These are phyloP conservation scores for Propithecus perrieri DNA, from an alignment of 2,797 vertebrate genomes.

Conservation along the genomic window DNA sequence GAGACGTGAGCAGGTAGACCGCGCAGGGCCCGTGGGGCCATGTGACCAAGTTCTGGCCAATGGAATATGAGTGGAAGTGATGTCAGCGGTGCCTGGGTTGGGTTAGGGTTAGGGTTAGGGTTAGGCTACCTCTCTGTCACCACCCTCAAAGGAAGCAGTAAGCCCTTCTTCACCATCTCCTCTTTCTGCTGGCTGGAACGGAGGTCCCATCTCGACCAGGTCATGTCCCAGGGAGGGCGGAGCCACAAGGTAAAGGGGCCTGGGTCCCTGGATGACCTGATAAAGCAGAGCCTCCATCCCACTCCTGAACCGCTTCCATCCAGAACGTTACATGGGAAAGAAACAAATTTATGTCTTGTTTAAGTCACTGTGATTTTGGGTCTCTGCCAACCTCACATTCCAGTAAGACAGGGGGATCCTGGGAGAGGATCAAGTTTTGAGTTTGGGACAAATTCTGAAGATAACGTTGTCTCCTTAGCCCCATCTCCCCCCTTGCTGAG, in stretches of 20 bases:
- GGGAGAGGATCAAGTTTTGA: background rate
- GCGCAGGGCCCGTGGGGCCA: background rate
- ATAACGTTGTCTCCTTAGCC: background rate
- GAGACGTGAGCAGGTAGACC: background rate
- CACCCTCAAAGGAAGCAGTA: background rate
- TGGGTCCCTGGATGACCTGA: background rate
- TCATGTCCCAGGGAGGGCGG: background rate
- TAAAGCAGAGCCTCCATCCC: too few species aligned
- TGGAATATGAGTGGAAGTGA: background rate
- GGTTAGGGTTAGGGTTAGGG: too few species aligned
- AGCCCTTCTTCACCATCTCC: background rate
- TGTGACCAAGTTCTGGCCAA: too few species aligned
- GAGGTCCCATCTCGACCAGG: background rate
- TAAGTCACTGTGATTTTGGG: background rate
- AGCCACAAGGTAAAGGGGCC: background rate
- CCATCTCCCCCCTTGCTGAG: rapidly evolving
- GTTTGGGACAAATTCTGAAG: too few species aligned
- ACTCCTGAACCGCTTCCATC: background rate
- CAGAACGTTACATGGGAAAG: background rate
- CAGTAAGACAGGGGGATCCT: background rate
- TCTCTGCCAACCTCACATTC: background rate
- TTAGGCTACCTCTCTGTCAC: too few species aligned
- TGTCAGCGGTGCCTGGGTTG: background rate
- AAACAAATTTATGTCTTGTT: background rate
- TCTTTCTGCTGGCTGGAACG: background rate